Evolutionary conservation across 2,797 vertebrate genomes (phyloP).

Genomic region (Xiphorhynchus erythropygius): DNA sequence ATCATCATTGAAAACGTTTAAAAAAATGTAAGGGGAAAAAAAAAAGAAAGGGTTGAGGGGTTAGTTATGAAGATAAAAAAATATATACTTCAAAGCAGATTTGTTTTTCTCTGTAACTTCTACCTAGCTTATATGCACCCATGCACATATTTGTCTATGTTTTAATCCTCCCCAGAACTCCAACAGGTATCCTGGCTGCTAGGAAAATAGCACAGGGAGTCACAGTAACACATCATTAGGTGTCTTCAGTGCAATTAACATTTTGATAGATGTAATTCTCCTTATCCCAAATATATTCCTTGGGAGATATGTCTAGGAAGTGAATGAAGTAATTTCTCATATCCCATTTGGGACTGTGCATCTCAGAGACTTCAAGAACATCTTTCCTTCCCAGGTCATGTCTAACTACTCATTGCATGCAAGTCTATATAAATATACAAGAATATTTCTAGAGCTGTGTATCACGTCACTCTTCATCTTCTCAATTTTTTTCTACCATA

Average conservation of each 20-base stretch:
- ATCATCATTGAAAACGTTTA: not conserved
- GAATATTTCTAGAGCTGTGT: not conserved
- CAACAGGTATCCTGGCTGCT: not conserved
- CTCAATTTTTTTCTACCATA: not conserved
- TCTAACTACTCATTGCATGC: not conserved
- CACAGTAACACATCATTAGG: not conserved
- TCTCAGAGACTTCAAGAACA: not conserved
- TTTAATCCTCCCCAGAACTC: not conserved
- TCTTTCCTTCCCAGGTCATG: not conserved
- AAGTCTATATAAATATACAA: not conserved
- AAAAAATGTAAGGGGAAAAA: not conserved
- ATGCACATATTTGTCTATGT: not conserved
- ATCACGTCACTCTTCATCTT: not conserved
- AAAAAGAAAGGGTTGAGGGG: not conserved
- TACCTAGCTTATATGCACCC: not conserved
- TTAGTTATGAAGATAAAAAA: not conserved
- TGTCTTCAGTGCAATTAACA: fast-evolving
- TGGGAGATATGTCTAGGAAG: not conserved
- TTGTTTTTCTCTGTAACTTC: not conserved
- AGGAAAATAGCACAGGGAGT: not conserved
- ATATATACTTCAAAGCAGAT: not conserved
- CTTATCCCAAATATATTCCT: not conserved
- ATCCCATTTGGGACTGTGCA: not conserved
- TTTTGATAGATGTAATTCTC: not conserved
- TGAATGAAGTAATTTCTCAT: not conserved